Base-by-base conservation (phyloP, 1,140 invertebrate genomes). In the Pseudomyrmex cubaensis region DNA sequence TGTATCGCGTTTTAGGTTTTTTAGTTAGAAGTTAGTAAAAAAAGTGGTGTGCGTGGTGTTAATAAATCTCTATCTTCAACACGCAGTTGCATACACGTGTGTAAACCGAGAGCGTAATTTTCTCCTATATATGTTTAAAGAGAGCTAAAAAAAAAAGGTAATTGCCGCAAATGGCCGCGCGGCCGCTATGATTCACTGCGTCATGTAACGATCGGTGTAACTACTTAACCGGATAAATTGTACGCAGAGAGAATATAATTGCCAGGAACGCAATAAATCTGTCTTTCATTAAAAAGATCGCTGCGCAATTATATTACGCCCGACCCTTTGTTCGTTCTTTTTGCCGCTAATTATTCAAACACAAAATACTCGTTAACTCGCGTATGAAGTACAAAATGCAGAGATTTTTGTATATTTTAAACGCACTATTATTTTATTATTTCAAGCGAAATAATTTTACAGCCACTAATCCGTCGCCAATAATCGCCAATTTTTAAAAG, bases 221-320 rank as follows among this genome's bases (percentile, higher is more conserved):
- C 72, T 74, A 25, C 56, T 74, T 74, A 74, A 61, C 50, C 57
- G 8, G 72, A 74, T 74, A 74, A 74, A 74, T 74, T 74, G 57
- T 74, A 50, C 56, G 22, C 72, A n/a, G 44, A 61, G 56, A n/a
- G 44, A 61, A 44, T 46, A 61, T 74, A 74, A 74, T 74, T 74
- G 72, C 57, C 56, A 22, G 56, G 48, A 12, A 9, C 48, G 62
- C 15, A 54, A 77, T 77, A 77, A 77, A 77, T 77, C 62, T 66
- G 48, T 56, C 48, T 52, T 77, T 77, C n/a, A 75, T 63, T 75
- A 66, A 77, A 66, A 5, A 35, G 35, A 35, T 35, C 44, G 50
- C 22, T 17, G 13, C 10, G 61, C 50, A 66, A 77, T 77, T 63
- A 46, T 56, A 54, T 52, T 64, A 56, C 46, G 61, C 44, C 35